These are phyloP conservation scores for Ophthalmolycus amberensis DNA, from an alignment of 2,113 vertebrate genomes.

Conservation along the genomic window DNA sequence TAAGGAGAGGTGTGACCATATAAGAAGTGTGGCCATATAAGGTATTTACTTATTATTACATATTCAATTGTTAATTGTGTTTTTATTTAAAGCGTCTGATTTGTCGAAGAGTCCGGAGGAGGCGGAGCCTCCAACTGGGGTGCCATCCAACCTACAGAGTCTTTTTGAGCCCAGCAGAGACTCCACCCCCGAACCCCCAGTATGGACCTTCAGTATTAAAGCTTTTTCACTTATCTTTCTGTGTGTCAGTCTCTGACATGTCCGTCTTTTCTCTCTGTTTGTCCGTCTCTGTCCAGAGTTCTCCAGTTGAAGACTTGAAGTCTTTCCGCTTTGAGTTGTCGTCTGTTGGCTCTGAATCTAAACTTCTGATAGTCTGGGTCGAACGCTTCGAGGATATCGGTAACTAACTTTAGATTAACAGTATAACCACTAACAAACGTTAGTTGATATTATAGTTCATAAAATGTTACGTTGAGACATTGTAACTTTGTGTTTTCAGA, in stretches of 20 bases:
- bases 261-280: neutral
- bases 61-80: neutral
- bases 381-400: slow-evolving; percentile 54
- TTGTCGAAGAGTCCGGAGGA: slow-evolving; percentile 18
- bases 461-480: neutral
- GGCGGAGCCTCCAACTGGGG: neutral
- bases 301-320: slow-evolving; percentile 18
- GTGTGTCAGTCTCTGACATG: neutral
- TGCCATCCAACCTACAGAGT: neutral
- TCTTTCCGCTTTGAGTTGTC: neutral
- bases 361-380: slow-evolving; percentile 52
- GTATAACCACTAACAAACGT: neutral
- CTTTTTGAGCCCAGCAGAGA: neutral
- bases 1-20: too few relatives aligned
- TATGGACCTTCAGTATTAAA: slow-evolving; percentile 15
- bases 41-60: neutral
- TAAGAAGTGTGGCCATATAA: neutral
- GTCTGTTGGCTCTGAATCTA: slow-evolving; percentile 19
- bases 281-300: slow-evolving; percentile 19
- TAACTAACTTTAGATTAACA: slow-evolving; percentile 1
- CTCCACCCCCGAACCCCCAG: neutral
- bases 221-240: neutral
- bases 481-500: slow-evolving; percentile 38
- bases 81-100: neutral
- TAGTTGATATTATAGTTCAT: neutral